Evolutionary conservation across 2,113 vertebrate species (phyloP), one percentile per base, ranked within the genome.

Genomic region (Notarius quadriscutis): DNA sequence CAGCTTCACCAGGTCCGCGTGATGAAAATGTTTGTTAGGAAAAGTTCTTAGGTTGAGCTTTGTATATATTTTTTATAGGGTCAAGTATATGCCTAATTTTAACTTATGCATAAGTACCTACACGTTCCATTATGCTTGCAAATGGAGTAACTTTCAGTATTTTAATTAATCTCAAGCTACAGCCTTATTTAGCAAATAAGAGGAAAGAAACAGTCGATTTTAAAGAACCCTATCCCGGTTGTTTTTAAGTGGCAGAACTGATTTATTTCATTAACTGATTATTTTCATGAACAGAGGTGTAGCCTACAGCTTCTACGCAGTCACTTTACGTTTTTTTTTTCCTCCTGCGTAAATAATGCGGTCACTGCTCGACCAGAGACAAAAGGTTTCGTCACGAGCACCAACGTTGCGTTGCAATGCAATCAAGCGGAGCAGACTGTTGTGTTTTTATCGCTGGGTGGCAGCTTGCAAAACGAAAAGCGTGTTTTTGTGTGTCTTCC

Each of bases 391-490:
- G 48, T 86, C 71, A 77, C 34, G 71, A 27, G 71, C 20, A 9
- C 18, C 53, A 55, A 8, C 14, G 34, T 57, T 85, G n/a, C 25
- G 71, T 50, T 74, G 20, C 69, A 55, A 14, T 75, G 41, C 30
- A 11, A 27, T 62, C 81, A 51, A n/a, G n/a, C 27, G n/a, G 85
- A 57, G 12, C 34, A 7, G 58, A 67, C 62, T 50, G 62, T 30
- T 75, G 69, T 48, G n/a, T 15, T 50, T 88, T 81, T 74, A 87
- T 84, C 71, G 48, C 79, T 14, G 84, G 84, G 82, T 83, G 83
- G 84, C 82, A 81, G 50, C 75, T 85, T 75, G 84, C 48, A 71
- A 60, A 84, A 81, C 58, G 41, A 81, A 55, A 86, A 83, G 57
- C 83, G 88, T 77, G 65, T 67, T 77, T 83, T 60, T 75, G 67